These are phyloP conservation scores for Tinamus guttatus DNA, from an alignment of 2,113 vertebrate genomes.

Conservation along the genomic window DNA sequence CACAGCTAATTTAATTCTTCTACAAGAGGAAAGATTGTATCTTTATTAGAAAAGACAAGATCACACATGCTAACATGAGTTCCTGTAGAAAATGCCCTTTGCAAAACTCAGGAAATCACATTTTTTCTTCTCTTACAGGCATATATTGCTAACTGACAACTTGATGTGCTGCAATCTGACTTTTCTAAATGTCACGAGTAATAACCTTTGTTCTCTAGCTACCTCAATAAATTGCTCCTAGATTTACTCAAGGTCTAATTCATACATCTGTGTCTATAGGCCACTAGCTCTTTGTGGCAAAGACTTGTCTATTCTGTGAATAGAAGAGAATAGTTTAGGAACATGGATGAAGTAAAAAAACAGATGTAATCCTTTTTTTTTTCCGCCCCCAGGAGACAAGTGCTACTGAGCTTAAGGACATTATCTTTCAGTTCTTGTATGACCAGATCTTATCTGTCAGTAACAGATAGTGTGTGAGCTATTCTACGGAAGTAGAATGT, in stretches of 20 bases:
- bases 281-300: background rate
- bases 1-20: background rate
- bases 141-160: background rate
- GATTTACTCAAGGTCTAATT: background rate
- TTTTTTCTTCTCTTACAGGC: background rate
- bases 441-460: background rate
- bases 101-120: background rate
- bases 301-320: background rate
- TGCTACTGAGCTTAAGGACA: background rate
- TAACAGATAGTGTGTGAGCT: background rate
- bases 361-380: background rate
- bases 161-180: background rate
- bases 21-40: background rate
- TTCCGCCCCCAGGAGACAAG: background rate
- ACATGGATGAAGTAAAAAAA: background rate
- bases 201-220: background rate
- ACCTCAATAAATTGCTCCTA: background rate
- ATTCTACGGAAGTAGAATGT: background rate
- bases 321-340: background rate
- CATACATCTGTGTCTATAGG: background rate
- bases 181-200: background rate
- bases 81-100: background rate
- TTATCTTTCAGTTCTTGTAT: background rate
- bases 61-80: accelerated
- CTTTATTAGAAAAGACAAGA: accelerated